Base-by-base conservation (phyloP, 1,140 invertebrate genomes). In the Alviniconcha marisindica region DNA sequence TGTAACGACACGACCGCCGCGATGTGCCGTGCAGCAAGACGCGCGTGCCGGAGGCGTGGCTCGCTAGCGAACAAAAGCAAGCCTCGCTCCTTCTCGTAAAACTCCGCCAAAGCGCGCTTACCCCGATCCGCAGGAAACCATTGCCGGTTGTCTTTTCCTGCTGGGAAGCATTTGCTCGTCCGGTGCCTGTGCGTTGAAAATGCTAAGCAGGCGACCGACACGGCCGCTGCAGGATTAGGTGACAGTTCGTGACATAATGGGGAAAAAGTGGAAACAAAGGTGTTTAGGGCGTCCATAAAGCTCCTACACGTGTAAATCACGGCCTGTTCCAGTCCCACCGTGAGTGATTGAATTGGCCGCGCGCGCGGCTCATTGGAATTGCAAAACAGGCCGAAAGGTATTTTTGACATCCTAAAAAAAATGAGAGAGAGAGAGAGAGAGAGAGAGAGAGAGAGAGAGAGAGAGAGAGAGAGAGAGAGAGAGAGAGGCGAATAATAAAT, bases 81-180 rank as follows among this genome's bases (percentile, higher is more conserved):
- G 28, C 31, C 63, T 40, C 36, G 14, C 28, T 71, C 36, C 36
- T 40, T 28, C 15, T 40, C 69, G 69, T 71, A 71, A 71, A 71
- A 40, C 69, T 28, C 56, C 33, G 18, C 69, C 69, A 71, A n/a
- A 40, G 69, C 31, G 69, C 33, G 36, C 24, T 28, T 40, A 71
- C 69, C 40, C 63, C 63, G 5, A 24, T 24, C 33, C 28, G 24
- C 36, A 71, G 38, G 69, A 71, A 71, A 71, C 69, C 33, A 71
- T 40, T 71, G 31, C 69, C 36, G 69, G 33, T 71, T 71, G 69
- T 71, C 69, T 71, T 71, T 71, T 28, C 69, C 63, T 71, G 69
- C 36, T 24, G 12, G 36, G 38, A 40, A 71, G 33, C 36, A 40
- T 71, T 71, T 71, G 38, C 69, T 71, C 69, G 18, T 71, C 36